Percentiles rank a stretch among this genome's conserved stretches.
phyloP scores from a whole-genome alignment of 1,140 invertebrate genomes.

The Drosophila truncata region DNA sequence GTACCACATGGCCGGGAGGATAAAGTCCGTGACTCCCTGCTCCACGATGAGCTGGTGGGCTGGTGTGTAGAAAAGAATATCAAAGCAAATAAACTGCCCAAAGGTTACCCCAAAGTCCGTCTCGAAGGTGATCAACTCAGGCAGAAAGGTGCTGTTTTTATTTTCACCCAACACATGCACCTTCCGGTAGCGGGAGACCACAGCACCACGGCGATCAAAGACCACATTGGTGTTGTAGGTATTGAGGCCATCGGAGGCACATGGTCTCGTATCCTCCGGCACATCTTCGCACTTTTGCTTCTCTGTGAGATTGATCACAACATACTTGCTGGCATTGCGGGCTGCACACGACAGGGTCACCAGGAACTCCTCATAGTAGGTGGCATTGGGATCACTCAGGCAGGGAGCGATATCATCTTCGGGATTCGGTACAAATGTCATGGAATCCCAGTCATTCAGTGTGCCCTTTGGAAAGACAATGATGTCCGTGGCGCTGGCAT shows the following conservation, averaged over 20 bases:
- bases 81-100: conserved; percentile 92
- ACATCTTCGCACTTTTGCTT: conserved; percentile 86
- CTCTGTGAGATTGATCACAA: conserved; percentile 92
- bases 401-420: conserved; percentile 50
- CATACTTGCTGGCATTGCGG: conserved; percentile 80
- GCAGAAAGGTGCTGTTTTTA: conserved; percentile 59
- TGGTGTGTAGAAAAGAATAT: conserved; percentile 89
- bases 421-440: conserved; percentile 61
- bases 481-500: conserved; percentile 88
- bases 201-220: conserved; percentile 88
- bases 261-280: conserved; percentile 73
- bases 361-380: conserved; percentile 48
- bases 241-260: conserved; percentile 79
- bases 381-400: conserved; percentile 40
- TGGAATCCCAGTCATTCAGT: conserved; percentile 61
- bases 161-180: conserved; percentile 88
- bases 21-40: conserved; percentile 88
- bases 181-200: conserved; percentile 90
- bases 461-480: conserved; percentile 93
- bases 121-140: conserved; percentile 87
- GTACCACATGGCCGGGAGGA: conserved; percentile 91
- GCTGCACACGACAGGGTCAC: conserved; percentile 69
- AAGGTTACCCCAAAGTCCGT: conserved; percentile 94
- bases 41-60: conserved; percentile 52
- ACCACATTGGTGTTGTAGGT: conserved; percentile 91